phyloP scores from a whole-genome alignment of 2,113 vertebrate species.

The human region GRCh38 chr5:102557001-102557500 shows the following conservation, averaged over 20 bases:
- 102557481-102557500: no score
- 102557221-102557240: neutral
- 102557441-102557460: neutral
- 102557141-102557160: neutral
- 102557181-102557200: neutral
- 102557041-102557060: neutral
- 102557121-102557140: neutral
- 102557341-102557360: neutral
- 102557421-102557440: no score
- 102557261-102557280: neutral
- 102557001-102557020: neutral
- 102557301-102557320: neutral
- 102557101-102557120: neutral
- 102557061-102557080: neutral
- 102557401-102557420: neutral
- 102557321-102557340: neutral
- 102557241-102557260: neutral
- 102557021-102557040: neutral
- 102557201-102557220: neutral
- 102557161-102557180: neutral
- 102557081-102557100: neutral
- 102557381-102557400: neutral
- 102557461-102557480: no score
- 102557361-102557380: neutral
- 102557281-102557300: neutral